Percentiles rank a stretch among this genome's conserved stretches.
Evolutionary conservation across 2,797 vertebrate genomes (phyloP).

Genomic region (Carcharodon carcharias): DNA sequence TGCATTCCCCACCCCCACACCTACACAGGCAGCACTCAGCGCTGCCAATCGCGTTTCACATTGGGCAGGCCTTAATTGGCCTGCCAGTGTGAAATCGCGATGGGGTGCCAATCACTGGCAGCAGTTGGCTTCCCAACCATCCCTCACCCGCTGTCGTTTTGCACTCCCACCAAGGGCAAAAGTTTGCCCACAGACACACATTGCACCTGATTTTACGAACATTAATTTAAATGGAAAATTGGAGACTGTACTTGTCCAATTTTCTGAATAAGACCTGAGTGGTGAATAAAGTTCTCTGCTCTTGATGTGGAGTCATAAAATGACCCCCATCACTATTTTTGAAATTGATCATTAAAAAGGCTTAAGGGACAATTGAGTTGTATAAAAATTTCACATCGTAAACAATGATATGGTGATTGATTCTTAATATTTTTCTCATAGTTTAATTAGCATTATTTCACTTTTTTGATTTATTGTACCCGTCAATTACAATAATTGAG

Average conservation of each 20-base stretch:
- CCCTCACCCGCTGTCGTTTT: too few species aligned
- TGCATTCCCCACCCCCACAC: too few species aligned
- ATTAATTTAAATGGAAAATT: not conserved
- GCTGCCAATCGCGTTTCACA: too few species aligned
- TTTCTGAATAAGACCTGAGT: not conserved
- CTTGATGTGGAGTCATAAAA: not conserved
- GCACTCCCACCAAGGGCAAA: too few species aligned
- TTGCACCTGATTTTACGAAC: not conserved
- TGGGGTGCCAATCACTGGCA: too few species aligned
- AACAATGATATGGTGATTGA: conserved; percentile 11
- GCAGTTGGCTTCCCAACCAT: too few species aligned
- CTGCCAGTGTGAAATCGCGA: too few species aligned
- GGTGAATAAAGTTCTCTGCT: not conserved
- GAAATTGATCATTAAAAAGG: not conserved
- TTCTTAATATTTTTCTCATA: conserved; percentile 23
- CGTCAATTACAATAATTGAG: conserved; percentile 18
- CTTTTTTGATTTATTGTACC: conserved; percentile 29
- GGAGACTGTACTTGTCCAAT: not conserved
- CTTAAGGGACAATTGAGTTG: not conserved
- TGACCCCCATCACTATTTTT: not conserved
- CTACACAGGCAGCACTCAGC: too few species aligned
- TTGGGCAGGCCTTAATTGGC: too few species aligned
- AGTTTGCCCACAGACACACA: not conserved
- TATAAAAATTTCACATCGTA: not conserved
- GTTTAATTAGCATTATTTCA: conserved; percentile 5